These are phyloP conservation scores for Trochalopteron elliotii DNA, from an alignment of 2,113 vertebrate species.

Conservation along the genomic window DNA sequence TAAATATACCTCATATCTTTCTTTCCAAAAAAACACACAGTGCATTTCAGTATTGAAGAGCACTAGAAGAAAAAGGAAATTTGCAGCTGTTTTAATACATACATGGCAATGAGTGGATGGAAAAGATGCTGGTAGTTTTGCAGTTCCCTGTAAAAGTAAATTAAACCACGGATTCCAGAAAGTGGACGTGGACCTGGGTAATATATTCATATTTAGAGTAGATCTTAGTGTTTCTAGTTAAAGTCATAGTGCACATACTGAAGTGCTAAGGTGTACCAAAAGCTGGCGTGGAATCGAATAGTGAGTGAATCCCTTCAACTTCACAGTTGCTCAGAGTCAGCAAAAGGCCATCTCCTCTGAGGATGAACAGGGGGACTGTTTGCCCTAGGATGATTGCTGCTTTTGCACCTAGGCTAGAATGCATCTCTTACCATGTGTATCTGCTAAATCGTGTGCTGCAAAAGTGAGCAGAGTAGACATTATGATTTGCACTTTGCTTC, in stretches of 20 bases:
- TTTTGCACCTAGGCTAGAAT: not conserved
- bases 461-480: not conserved
- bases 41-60: not conserved
- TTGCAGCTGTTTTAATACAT: not conserved
- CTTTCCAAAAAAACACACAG: not conserved
- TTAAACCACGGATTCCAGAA: not conserved
- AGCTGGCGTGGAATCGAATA: not conserved
- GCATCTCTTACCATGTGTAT: not conserved
- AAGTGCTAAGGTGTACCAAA: not conserved
- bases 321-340: not conserved
- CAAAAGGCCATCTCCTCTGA: not conserved
- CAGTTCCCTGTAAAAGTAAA: not conserved
- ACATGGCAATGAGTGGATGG: not conserved
- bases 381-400: not conserved
- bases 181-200: not conserved
- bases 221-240: not conserved
- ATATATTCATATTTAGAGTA: not conserved
- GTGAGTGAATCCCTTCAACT: not conserved
- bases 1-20: not conserved
- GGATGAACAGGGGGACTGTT: not conserved
- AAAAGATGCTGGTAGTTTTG: not conserved
- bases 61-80: not conserved
- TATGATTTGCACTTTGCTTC: constrained; percentile 40
- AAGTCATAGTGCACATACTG: not conserved
- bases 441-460: not conserved